Percentiles rank a stretch among this genome's conserved stretches.
Conservation (phyloP, 2,888 invertebrate genomes). For the Mesorhabditis spiculigera region DNA sequence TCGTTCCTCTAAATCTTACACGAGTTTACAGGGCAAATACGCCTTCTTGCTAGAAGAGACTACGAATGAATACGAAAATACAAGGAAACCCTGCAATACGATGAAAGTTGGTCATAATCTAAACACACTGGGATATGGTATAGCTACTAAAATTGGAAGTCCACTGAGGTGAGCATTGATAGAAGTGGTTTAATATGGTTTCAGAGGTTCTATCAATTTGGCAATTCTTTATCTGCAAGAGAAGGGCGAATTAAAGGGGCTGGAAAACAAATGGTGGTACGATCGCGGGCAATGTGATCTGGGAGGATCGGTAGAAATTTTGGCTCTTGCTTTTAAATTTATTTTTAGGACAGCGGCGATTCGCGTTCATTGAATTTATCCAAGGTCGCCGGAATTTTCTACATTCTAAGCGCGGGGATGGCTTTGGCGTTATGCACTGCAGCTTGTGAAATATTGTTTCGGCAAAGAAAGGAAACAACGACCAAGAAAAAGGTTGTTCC, state of each 20-base stretch:
- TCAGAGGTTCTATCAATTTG: conserved; percentile 77
- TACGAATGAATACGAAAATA: conserved; percentile 78
- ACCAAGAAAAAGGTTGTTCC: conserved; percentile 24
- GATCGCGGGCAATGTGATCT: conserved; percentile 67
- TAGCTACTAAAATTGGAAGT: conserved; percentile 45
- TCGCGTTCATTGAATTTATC: conserved; percentile 71
- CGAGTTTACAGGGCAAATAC: conserved; percentile 68
- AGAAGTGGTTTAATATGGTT: not conserved
- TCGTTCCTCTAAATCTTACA: not conserved
- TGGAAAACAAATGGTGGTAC: conserved; percentile 94
- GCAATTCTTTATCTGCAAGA: conserved; percentile 79
- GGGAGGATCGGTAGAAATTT: conserved; percentile 36
- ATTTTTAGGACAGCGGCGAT: conserved; percentile 30
- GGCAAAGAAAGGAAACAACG: conserved; percentile 31
- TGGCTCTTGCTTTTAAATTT: conserved; percentile 69
- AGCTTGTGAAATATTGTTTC: conserved; percentile 83
- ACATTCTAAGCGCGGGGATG: conserved; percentile 90
- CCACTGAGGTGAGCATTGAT: conserved; percentile 24
- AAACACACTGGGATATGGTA: conserved; percentile 76
- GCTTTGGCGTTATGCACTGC: conserved; percentile 85
- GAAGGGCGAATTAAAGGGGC: conserved; percentile 81
- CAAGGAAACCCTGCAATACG: conserved; percentile 86
- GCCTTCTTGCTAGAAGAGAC: conserved; percentile 66
- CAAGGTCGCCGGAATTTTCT: conserved; percentile 86
- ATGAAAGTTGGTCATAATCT: conserved; percentile 69